Conservation (phyloP, 2,888 invertebrate species). For the Brachynemurus nebulosus region DNA sequence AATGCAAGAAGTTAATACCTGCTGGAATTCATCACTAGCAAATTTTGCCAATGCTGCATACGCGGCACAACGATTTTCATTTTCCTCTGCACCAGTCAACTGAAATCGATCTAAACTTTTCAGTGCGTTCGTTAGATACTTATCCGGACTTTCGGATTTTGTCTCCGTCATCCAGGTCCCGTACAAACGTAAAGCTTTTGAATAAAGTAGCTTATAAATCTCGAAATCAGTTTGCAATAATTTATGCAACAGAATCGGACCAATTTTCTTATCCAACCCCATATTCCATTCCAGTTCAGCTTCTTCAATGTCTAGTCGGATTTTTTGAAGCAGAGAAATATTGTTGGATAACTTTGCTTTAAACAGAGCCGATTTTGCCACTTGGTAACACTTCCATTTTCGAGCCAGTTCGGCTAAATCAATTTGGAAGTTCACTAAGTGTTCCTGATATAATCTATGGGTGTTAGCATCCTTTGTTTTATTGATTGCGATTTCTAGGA, state of each 20-base stretch:
- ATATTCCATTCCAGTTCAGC: slow-evolving; percentile 38
- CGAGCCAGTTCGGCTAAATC: slow-evolving; percentile 35
- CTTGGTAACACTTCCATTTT: slow-evolving; percentile 36
- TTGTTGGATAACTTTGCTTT: slow-evolving; percentile 29
- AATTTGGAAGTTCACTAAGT: slow-evolving; percentile 27
- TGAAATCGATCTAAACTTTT: slow-evolving; percentile 28
- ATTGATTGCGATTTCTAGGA: slow-evolving; percentile 38
- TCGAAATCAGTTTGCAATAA: slow-evolving; percentile 19
- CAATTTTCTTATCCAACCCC: slow-evolving; percentile 35
- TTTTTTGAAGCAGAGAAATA: slow-evolving; percentile 28
- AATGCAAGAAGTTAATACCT: no score
- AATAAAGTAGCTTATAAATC: slow-evolving; percentile 22
- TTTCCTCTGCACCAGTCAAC: slow-evolving; percentile 28
- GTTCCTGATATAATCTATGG: slow-evolving; percentile 42
- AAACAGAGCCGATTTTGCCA: slow-evolving; percentile 38
- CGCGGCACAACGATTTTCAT: slow-evolving; percentile 41
- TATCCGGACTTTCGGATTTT: slow-evolving; percentile 57
- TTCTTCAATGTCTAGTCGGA: slow-evolving; percentile 38
- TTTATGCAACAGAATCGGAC: slow-evolving; percentile 30
- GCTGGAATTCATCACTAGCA: slow-evolving; percentile 74
- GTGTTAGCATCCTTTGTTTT: slow-evolving; percentile 22
- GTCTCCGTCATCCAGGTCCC: slow-evolving; percentile 75
- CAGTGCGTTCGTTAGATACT: slow-evolving; percentile 50
- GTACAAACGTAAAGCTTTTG: slow-evolving; percentile 46
- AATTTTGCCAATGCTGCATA: slow-evolving; percentile 66